These are phyloP conservation scores for Linnaemya tessellans DNA, from an alignment of 2,888 invertebrate species.

Conservation along the genomic window DNA sequence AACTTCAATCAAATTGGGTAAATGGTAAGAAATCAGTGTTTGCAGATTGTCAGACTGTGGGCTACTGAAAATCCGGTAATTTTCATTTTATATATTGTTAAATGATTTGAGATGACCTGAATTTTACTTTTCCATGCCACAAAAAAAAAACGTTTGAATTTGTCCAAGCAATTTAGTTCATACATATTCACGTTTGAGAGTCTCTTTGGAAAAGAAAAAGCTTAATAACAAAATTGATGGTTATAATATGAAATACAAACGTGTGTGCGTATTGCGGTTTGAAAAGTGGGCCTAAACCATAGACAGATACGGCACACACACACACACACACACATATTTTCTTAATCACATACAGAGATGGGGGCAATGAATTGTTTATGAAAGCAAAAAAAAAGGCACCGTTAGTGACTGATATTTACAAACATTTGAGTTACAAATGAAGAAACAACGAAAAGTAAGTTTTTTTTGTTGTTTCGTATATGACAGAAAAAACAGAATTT, in stretches of 20 bases:
- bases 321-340: not conserved
- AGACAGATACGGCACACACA: constrained; percentile 8
- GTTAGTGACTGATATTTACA: constrained; percentile 43
- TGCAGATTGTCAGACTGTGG: constrained; percentile 1
- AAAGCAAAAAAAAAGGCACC: constrained; percentile 27
- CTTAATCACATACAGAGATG: constrained; percentile 2
- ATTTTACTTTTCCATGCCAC: constrained; percentile 50
- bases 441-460: constrained; percentile 31
- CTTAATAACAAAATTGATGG: constrained; percentile 24
- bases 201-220: constrained; percentile 18
- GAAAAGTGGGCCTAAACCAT: constrained; percentile 46
- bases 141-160: constrained; percentile 12
- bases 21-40: not conserved
- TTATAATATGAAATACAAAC: constrained; percentile 2
- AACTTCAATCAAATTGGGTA: constrained; percentile 29
- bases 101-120: constrained; percentile 66
- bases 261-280: not conserved
- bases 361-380: constrained; percentile 58
- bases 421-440: constrained; percentile 27
- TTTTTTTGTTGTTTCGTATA: constrained; percentile 13
- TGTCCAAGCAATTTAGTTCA: constrained; percentile 11
- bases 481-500: constrained; percentile 36
- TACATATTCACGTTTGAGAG: constrained; percentile 35
- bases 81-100: constrained; percentile 33
- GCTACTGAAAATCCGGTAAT: constrained; percentile 61